Evolutionary conservation across 37 sponge, comb jelly and placozoan species (phyloP).

Genomic region (Chondrosia reniformis): DNA sequence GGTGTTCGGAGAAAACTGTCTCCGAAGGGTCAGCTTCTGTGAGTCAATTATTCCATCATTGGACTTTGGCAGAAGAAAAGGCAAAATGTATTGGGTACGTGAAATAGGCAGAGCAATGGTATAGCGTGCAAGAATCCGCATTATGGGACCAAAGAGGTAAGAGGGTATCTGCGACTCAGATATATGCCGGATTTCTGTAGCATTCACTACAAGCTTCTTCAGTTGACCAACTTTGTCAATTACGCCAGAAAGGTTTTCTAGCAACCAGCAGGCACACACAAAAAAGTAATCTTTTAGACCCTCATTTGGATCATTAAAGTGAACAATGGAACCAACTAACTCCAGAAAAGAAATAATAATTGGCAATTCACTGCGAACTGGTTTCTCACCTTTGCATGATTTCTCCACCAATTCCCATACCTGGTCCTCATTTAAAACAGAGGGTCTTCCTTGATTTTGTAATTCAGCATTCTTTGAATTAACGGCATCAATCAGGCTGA

Average conservation of each 20-base stretch:
- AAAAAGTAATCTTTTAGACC: constrained; percentile 64
- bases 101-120: constrained; percentile 58
- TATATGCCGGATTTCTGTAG: constrained; percentile 2
- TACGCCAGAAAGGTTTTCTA: background rate
- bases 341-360: constrained; percentile 58
- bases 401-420: constrained; percentile 56
- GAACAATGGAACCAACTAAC: constrained; percentile 55
- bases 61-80: constrained; percentile 60
- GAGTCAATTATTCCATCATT: background rate
- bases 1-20: constrained; percentile 67
- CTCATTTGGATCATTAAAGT: constrained; percentile 68
- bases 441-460: constrained; percentile 16
- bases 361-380: constrained; percentile 60
- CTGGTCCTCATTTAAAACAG: constrained; percentile 43
- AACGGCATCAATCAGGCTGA: constrained; percentile 32
- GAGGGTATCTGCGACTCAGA: background rate
- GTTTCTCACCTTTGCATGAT: constrained; percentile 41
- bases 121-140: constrained; percentile 50
- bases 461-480: constrained; percentile 21
- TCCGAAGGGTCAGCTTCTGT: constrained; percentile 22
- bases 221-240: background rate
- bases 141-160: constrained; percentile 37
- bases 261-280: constrained; percentile 57
- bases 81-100: constrained; percentile 32
- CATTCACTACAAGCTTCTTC: constrained; percentile 11